These are phyloP conservation scores for Lycocorax pyrrhopterus DNA, from an alignment of 2,113 vertebrate species.

Conservation along the genomic window DNA sequence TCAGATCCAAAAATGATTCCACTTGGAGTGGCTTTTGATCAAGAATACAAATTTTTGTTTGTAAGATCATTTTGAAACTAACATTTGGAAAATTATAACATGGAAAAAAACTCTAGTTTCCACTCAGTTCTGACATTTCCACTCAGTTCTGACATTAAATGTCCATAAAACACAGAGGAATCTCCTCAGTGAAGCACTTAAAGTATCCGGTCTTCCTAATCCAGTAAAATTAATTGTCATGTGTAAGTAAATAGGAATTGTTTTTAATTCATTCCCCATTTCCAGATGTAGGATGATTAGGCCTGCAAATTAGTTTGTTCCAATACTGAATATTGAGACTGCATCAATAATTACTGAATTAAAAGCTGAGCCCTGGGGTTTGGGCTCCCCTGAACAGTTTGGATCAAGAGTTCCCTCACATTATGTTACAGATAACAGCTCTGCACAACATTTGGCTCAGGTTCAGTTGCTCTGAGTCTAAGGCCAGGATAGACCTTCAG, in stretches of 20 bases:
- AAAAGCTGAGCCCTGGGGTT: slow-evolving; percentile 10
- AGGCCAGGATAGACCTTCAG: background rate
- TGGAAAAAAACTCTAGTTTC: background rate
- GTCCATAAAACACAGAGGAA: background rate
- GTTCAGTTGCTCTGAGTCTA: background rate
- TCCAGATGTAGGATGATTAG: slow-evolving; percentile 13
- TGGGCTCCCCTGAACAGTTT: background rate
- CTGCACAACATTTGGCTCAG: slow-evolving; percentile 1
- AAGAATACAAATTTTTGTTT: background rate
- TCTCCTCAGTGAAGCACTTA: background rate
- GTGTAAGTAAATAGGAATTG: slow-evolving; percentile 28
- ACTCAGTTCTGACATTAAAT: background rate
- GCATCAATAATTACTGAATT: slow-evolving; percentile 33
- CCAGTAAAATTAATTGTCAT: slow-evolving; percentile 27
- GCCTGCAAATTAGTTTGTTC: slow-evolving; percentile 1
- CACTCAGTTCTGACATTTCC: background rate
- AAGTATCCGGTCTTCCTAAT: background rate
- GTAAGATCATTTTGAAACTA: background rate
- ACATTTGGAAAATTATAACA: background rate
- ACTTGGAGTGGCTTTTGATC: background rate
- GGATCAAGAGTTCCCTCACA: slow-evolving; percentile 11
- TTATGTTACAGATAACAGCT: slow-evolving; percentile 7
- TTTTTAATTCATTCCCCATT: slow-evolving; percentile 31
- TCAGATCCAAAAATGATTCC: background rate
- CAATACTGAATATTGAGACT: background rate